A percentile compares a stretch with the other conserved stretches of the same genome.
Conservation (phyloP, 2,113 vertebrate species). For the Cariama cristata region DNA sequence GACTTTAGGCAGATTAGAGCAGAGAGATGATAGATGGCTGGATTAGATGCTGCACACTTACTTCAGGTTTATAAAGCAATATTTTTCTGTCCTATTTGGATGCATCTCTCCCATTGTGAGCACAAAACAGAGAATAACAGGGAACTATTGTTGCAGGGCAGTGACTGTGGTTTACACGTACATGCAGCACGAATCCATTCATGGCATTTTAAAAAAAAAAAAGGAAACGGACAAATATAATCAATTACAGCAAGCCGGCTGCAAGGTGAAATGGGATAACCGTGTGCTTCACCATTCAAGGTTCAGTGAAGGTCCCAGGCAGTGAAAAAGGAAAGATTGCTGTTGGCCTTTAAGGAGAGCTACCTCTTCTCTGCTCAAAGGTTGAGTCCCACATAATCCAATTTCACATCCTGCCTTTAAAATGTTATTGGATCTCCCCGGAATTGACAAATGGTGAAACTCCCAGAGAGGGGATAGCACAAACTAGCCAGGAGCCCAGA, state of each 20-base stretch:
- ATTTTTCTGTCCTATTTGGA: slow-evolving; percentile 22
- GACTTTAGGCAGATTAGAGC: slow-evolving; percentile 32
- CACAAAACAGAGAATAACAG: background rate
- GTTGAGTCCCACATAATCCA: slow-evolving; percentile 31
- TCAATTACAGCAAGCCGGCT: slow-evolving; percentile 43
- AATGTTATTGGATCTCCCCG: slow-evolving; percentile 27
- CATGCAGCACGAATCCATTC: background rate
- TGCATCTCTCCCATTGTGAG: background rate
- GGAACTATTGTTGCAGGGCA: background rate
- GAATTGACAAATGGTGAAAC: background rate
- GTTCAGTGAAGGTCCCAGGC: slow-evolving; percentile 18
- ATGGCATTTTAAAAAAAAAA: background rate
- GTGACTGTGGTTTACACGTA: background rate
- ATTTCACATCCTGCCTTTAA: slow-evolving; percentile 54
- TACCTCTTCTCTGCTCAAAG: background rate
- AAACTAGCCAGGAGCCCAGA: background rate
- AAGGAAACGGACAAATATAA: slow-evolving; percentile 17
- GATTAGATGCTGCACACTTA: background rate
- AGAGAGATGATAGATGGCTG: slow-evolving; percentile 32
- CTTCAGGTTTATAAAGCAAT: background rate
- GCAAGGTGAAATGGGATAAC: slow-evolving; percentile 49
- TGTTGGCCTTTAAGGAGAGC: slow-evolving; percentile 13
- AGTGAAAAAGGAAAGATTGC: slow-evolving; percentile 15
- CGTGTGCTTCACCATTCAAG: background rate
- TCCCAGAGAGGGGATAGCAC: background rate